These are phyloP conservation scores for Hippolais icterina DNA, from an alignment of 2,113 vertebrate species.

Conservation along the genomic window DNA sequence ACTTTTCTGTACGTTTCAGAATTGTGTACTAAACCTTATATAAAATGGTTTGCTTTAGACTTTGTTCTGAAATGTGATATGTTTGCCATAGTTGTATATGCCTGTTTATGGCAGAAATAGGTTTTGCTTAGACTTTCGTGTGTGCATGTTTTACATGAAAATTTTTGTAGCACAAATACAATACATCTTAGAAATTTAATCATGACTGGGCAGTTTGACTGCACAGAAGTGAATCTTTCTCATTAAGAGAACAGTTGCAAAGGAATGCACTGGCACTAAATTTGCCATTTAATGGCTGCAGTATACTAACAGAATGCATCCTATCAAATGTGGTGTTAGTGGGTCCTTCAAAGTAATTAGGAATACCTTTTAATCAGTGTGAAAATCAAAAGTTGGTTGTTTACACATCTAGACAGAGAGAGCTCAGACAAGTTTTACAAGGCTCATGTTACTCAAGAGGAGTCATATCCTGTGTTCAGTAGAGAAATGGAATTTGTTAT, in stretches of 20 bases:
- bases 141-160: conserved; percentile 58
- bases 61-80: conserved; percentile 53
- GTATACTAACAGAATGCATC: neutral
- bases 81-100: conserved; percentile 47
- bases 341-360: neutral
- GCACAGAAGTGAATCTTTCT: conserved; percentile 16
- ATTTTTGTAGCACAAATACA: conserved; percentile 55
- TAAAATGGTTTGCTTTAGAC: conserved; percentile 46
- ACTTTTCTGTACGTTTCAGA: conserved; percentile 61
- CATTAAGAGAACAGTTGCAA: neutral
- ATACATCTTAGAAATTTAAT: conserved; percentile 23
- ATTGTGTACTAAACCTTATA: conserved; percentile 30
- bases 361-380: neutral
- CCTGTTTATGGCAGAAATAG: conserved; percentile 24
- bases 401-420: neutral
- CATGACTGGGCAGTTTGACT: conserved; percentile 11
- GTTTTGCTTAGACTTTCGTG: conserved; percentile 53
- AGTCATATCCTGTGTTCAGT: neutral
- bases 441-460: neutral
- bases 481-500: neutral
- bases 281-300: neutral
- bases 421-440: neutral
- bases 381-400: neutral
- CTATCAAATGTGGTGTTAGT: neutral
- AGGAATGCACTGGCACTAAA: conserved; percentile 16